phyloP scores from a whole-genome alignment of 2,888 invertebrate genomes.

The Hipparchia semele region DNA sequence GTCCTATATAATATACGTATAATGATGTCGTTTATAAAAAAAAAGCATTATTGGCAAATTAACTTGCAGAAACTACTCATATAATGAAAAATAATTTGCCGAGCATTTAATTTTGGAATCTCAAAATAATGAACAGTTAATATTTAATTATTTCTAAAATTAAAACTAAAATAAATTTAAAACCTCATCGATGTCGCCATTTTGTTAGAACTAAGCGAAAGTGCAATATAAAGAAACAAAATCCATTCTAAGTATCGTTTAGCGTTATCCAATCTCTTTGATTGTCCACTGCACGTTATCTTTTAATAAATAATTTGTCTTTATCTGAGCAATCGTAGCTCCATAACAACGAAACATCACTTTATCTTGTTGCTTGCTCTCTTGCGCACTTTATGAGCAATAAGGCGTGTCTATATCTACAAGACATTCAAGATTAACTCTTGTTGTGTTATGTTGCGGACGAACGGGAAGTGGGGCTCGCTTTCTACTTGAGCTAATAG shows the following conservation, averaged over 20 bases:
- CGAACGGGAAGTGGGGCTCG: slow-evolving; percentile 40
- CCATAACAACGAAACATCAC: slow-evolving; percentile 27
- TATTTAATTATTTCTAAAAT: no score
- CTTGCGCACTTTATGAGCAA: slow-evolving; percentile 25
- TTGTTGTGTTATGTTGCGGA: slow-evolving; percentile 35
- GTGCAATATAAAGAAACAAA: slow-evolving; percentile 10
- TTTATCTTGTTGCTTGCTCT: slow-evolving; percentile 19
- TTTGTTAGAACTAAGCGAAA: slow-evolving; percentile 8
- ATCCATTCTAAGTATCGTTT: slow-evolving; percentile 16
- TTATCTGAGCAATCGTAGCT: slow-evolving; percentile 16
- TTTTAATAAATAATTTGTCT: slow-evolving; percentile 21
- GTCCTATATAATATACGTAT: no score
- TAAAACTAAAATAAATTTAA: no score
- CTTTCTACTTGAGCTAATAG: slow-evolving; percentile 45
- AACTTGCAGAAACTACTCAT: no score
- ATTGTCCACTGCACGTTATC: slow-evolving; percentile 19
- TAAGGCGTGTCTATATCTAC: slow-evolving; percentile 30
- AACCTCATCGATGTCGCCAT: no score
- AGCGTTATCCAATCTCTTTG: slow-evolving; percentile 23
- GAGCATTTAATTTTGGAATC: no score
- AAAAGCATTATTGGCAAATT: no score
- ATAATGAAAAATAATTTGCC: no score
- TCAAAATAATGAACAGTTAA: no score
- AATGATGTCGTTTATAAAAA: no score
- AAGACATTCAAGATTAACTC: slow-evolving; percentile 30